Base-by-base conservation (phyloP, 2,113 vertebrate species). In the Plestiodon gilberti region DNA sequence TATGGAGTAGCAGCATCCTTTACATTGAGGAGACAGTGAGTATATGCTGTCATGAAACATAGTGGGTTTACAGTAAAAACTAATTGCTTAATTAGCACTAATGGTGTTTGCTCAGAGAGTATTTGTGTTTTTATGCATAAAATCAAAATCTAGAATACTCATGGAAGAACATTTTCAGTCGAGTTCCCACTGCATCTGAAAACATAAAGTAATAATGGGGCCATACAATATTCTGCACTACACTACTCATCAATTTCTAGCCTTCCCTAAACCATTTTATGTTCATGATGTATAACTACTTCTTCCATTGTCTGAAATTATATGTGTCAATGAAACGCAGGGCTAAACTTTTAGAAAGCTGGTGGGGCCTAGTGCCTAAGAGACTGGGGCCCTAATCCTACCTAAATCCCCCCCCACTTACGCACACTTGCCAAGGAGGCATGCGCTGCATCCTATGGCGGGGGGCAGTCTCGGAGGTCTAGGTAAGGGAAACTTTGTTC, bases 41-140 rank as follows among this genome's bases (percentile, higher is more conserved):
- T 4, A 3, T 70, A 4, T 52, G 1, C 22, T 74, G 59, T 59
- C 25, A 85, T 17, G 55, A 83, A 82, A 59, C 0, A 55, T 81
- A 23, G 67, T 15, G 76, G 62, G 85, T 25, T 6, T 69, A 17
- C 28, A 35, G 81, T 78, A 62, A 84, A 82, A 33, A 86, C 43
- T 17, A 10, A 78, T 83, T 88, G 30, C 1, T 90, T 85, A 85
- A 67, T 88, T 84, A 17, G 89, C 78, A 15, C 17, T 1, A 18
- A 55, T 6, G 81, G 30, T 78, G 28, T 84, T 55, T 77, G 65
- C 23, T 55, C 33, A 69, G 55, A 69, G 28, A 70, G 76, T 65
- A 70, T 78, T 73, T 71, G 33, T 86, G 38, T 71, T 59, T 62
- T 33, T 86, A 71, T 79, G 28, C 43, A 23, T 59, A 13, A 78